Conservation (phyloP, 2,797 vertebrate genomes). For the Synaphobranchus kaupii region DNA sequence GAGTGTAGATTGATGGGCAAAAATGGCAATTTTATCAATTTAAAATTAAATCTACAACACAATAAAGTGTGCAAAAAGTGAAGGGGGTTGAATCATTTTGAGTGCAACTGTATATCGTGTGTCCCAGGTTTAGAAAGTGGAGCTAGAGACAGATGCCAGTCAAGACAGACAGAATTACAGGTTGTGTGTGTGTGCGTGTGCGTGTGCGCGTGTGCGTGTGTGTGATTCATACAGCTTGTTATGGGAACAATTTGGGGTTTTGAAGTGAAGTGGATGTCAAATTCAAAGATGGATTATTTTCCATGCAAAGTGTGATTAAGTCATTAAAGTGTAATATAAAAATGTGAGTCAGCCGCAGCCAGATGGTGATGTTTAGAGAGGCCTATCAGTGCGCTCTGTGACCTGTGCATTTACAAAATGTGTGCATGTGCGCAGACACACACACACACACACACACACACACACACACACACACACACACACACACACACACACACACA, state of each 20-base stretch:
- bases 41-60: too few species aligned
- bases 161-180: constrained; percentile 58
- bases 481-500: too few species aligned
- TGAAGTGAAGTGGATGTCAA: constrained; percentile 70
- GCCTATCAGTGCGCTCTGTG: constrained; percentile 4
- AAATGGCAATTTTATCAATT: too few species aligned
- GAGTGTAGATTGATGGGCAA: too few species aligned
- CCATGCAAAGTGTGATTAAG: constrained; percentile 70
- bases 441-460: background rate
- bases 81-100: too few species aligned
- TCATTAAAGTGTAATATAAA: constrained; percentile 69
- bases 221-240: constrained; percentile 55
- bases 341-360: constrained; percentile 68
- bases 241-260: constrained; percentile 77
- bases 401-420: background rate
- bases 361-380: constrained; percentile 67
- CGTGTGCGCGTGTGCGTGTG: constrained; percentile 16
- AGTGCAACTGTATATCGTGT: constrained; percentile 33
- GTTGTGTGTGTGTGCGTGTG: constrained; percentile 34
- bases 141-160: constrained; percentile 55
- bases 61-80: too few species aligned
- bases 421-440: background rate
- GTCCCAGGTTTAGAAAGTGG: constrained; percentile 40
- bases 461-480: too few species aligned
- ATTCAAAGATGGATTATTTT: constrained; percentile 75